phyloP scores from a whole-genome alignment of 2,888 invertebrate genomes.

The Drosophila vallismaia region DNA sequence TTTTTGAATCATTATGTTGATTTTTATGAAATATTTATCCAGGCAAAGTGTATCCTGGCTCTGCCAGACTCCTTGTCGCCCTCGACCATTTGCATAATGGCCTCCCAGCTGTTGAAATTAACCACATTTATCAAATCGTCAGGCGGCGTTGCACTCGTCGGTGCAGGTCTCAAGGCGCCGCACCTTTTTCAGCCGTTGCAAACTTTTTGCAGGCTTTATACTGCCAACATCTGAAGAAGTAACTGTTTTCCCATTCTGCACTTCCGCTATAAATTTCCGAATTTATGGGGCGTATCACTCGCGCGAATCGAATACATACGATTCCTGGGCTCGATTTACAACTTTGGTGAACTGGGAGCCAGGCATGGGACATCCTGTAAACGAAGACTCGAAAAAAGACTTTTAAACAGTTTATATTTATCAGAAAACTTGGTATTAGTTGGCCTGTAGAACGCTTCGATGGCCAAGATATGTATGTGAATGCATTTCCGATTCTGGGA shows the following conservation, averaged over 20 bases:
- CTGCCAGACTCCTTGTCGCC: conserved; percentile 8
- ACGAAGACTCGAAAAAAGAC: conserved; percentile 24
- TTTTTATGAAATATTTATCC: conserved; percentile 44
- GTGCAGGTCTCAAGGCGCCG: conserved; percentile 1
- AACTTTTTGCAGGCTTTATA: conserved; percentile 34
- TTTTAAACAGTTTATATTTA: conserved; percentile 1
- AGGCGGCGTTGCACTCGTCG: conserved; percentile 18
- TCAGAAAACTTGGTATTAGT: neutral
- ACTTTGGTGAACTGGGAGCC: neutral
- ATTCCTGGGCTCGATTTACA: conserved; percentile 35
- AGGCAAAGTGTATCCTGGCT: conserved; percentile 11
- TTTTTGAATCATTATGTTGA: conserved; percentile 48
- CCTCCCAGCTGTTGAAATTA: conserved; percentile 57
- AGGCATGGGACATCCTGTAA: conserved; percentile 12
- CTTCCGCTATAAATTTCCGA: conserved; percentile 75
- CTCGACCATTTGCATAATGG: conserved; percentile 67
- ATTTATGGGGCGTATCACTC: conserved; percentile 79
- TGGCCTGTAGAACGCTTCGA: neutral
- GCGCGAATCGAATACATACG: conserved; percentile 67
- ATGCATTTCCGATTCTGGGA: conserved; percentile 20
- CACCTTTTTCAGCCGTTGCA: conserved; percentile 6
- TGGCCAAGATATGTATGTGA: neutral
- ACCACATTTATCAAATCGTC: conserved; percentile 67
- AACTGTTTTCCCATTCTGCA: conserved; percentile 77
- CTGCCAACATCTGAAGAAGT: conserved; percentile 25